Base-by-base conservation (phyloP, 2,113 vertebrate species). In the Oreochromis aureus region DNA sequence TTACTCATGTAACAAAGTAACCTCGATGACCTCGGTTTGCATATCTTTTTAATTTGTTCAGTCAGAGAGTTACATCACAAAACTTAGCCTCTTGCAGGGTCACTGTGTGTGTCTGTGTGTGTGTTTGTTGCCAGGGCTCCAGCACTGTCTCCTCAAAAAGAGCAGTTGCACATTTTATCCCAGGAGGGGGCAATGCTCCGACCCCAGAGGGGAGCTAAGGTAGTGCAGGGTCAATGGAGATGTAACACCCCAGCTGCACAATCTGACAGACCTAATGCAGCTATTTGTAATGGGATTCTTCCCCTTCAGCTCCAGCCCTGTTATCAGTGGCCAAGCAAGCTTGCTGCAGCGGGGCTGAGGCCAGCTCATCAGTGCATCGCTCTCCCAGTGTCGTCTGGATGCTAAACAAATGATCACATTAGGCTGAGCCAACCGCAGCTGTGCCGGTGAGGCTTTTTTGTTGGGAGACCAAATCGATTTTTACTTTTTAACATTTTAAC, bases 191-290 rank as follows among this genome's bases (percentile, higher is more conserved):
- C 86, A 66, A 39, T 7, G 85, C 59, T 79, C 63, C 83, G 89
- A 95, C 92, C 95, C 89, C 84, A 61, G 51, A 80, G 92, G 91
- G 86, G 80, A 73, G 86, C 46, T 3, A 34, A 82, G 82, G 86
- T 86, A 58, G 84, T 30, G 81, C 55, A 24, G 92, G 94, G 94
- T 94, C 94, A 95, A 89, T 93, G 82, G 88, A 94, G 94, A 94
- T 87, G 85, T 83, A 94, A 79, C 61, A 51, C 89, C 83, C 85
- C 84, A 87, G 89, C 92, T 93, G 89, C 88, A 88, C 90, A 89
- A 89, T 89, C 90, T 94, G 92, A 95, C 93, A 94, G 88, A 71
- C 32, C 81, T 93, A 94, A 95, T 93, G 92, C 93, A 86, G 90
- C 92, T 83, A 92, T 95, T 94, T 92, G 90, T 92, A 90, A 91